These are phyloP conservation scores for Caenorhabditis sp. DNA, from an alignment of 2,888 invertebrate genomes.

Conservation along the genomic window DNA sequence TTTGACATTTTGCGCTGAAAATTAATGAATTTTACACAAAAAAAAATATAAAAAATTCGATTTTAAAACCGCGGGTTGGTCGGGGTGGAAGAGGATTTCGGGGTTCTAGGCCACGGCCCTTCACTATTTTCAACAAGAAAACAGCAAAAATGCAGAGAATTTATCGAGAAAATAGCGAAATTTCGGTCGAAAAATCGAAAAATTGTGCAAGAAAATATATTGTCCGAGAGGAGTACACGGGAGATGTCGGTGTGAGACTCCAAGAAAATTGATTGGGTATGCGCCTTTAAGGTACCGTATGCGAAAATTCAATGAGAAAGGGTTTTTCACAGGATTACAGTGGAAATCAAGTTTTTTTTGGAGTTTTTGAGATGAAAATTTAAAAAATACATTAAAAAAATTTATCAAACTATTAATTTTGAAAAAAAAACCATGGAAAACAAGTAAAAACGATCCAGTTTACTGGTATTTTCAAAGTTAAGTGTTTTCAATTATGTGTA, in stretches of 20 bases:
- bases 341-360: neutral
- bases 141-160: neutral
- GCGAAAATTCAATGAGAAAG: neutral
- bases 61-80: constrained; percentile 43
- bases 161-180: no score
- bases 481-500: no score
- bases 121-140: neutral
- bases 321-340: neutral
- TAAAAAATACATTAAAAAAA: neutral
- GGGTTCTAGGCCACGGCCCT: constrained; percentile 35
- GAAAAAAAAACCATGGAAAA: no score
- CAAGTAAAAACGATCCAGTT: no score
- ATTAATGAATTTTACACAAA: neutral
- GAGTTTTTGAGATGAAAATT: no score
- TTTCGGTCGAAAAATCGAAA: neutral
- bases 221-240: constrained; percentile 19
- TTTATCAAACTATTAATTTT: no score
- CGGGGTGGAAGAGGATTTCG: neutral
- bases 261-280: neutral
- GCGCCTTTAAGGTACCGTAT: constrained; percentile 13
- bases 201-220: constrained; percentile 1
- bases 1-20: constrained; percentile 28
- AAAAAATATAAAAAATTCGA: neutral
- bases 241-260: neutral
- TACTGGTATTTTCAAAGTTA: no score